Evolutionary conservation across 2,888 invertebrate species (phyloP), one percentile per base, ranked within the genome.

Genomic region (Trachelus stipa): DNA sequence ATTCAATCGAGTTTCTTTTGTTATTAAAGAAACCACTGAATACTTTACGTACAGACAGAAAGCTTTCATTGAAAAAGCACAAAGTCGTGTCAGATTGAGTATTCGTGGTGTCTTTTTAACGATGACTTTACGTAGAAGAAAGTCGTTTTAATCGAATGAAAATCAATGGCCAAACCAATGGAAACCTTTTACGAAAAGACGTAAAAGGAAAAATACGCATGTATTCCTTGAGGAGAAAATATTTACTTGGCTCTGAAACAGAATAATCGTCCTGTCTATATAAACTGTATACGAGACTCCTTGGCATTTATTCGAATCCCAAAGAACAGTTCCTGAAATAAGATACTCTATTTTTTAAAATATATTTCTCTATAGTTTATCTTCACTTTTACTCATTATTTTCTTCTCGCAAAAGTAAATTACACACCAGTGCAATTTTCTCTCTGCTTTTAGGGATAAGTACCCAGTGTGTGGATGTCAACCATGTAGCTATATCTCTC

Each of bases 221-320:
- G 23, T 56, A 56, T 23, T 56, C 56, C 9, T 23, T 23, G 1
- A 23, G 6, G 9, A 23, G 23, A 23, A 56, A 56, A 56, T 56
- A 56, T 56, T 56, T 9, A 56, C 56, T 56, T 56, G 56, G 56
- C 23, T 56, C 56, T 23, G 23, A 56, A 56, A 23, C 56, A 56
- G 56, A 23, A 56, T 56, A 56, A 56, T 56, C 56, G 56, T 56
- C 56, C 56, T 75, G 56, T 40, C 75, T 73, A 33, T 4, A 69
- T 34, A 31, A 35, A 37, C 35, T 68, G 15, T 30, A 12, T 37
- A 56, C 56, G 56, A 56, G 56, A 56, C 56, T 23, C 2, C 56
- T 23, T 77, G 68, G 73, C 73, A 73, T 76, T 68, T 31, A 73
- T 69, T 76, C 76, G 71, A 77, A 74, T 76, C 69, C 76, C 74